Evolutionary conservation across 2,888 invertebrate genomes (phyloP), one percentile per base, ranked within the genome.

Genomic region (Nomada fucata): DNA sequence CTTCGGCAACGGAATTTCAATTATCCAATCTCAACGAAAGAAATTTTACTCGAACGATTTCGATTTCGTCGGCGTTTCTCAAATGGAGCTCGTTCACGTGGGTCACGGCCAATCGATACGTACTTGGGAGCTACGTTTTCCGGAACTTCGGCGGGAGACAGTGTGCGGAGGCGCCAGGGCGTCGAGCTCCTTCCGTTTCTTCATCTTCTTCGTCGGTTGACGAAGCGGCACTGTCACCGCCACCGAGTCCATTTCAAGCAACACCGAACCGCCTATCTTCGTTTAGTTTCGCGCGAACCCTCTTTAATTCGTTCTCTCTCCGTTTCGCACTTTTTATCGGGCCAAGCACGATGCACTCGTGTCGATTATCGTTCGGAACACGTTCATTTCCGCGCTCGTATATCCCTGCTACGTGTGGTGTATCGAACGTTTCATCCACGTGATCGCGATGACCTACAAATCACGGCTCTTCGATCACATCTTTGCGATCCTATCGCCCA

Each of bases 181-280:
- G 92, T 97, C 97, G 89, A 97, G 94, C 93, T 97, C 97, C 91
- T 96, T 95, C 86, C 97, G 95, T 92, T 97, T 97, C 91, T 96
- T 95, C 96, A 97, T 97, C 94, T 97, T 97, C 94, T 97, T 97
- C 86, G 95, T 95, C 81, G 94, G 94, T 60, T 94, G 94, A 83
- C 95, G 94, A 83, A 95, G 95, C 93, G 94, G 96, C 94, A 94
- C 96, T 92, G 94, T 96, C 93, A 95, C 96, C 94, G 92, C 95
- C 92, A 94, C 95, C 94, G 94, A 96, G 95, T 95, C 96, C 95
- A 95, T 95, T 89, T 93, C 91, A 90, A 91, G 86, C 82, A 89
- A 86, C 83, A 89, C 90, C 84, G 85, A 82, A 63, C 86, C 89
- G 73, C 80, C 82, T 70, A 71, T 76, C 61, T 79, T 76, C 61